Conservation (phyloP, 2,797 vertebrate species). For the Muscicapa striata region DNA sequence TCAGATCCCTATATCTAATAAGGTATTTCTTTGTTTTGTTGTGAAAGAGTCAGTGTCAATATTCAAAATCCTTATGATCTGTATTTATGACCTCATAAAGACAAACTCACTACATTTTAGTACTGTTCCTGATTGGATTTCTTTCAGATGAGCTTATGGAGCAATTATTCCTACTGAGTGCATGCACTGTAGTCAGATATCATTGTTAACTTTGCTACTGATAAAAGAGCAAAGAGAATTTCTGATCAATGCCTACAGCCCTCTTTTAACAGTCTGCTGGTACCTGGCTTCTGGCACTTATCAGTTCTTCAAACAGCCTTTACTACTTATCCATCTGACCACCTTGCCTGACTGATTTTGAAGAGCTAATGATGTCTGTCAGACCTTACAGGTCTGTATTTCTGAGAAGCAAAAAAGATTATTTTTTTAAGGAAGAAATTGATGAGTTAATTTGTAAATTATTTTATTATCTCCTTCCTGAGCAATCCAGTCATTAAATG, state of each 20-base stretch:
- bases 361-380: constrained; percentile 2
- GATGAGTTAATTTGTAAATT: not conserved
- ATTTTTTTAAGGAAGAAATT: not conserved
- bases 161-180: constrained; percentile 31
- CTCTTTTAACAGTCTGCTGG: constrained; percentile 44
- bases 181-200: not conserved
- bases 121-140: constrained; percentile 7
- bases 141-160: constrained; percentile 50
- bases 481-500: constrained; percentile 25
- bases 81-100: constrained; percentile 63
- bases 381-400: not conserved
- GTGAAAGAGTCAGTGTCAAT: constrained; percentile 25
- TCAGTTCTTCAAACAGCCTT: constrained; percentile 35
- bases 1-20: not conserved
- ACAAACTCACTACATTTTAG: constrained; percentile 49
- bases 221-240: constrained; percentile 59
- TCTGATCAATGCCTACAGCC: constrained; percentile 20
- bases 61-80: constrained; percentile 13
- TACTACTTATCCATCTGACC: constrained; percentile 16
- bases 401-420: not conserved
- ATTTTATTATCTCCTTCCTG: constrained; percentile 31
- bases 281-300: not conserved
- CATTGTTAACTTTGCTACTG: constrained; percentile 29
- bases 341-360: not conserved
- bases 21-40: constrained; percentile 7